Conservation (phyloP, 2,888 invertebrate species). For the Watsonalla cultraria region DNA sequence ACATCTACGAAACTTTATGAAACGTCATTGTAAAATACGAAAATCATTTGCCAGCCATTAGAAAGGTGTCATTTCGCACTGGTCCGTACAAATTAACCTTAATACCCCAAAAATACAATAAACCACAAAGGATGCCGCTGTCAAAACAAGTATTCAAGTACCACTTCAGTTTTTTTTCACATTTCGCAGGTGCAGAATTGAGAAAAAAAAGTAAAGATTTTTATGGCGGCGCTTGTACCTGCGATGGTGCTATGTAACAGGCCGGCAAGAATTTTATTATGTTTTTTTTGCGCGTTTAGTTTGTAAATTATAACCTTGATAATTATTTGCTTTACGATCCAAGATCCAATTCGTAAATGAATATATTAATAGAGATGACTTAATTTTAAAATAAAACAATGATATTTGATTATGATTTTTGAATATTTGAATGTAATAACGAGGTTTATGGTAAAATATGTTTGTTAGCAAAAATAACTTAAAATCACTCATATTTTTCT, state of each 20-base stretch:
- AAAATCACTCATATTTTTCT: too few relatives aligned
- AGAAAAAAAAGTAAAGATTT: constrained; percentile 43
- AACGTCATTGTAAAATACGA: background rate
- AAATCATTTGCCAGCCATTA: constrained; percentile 1
- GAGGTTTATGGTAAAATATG: too few relatives aligned
- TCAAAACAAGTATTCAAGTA: constrained; percentile 57
- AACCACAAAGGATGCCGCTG: constrained; percentile 60
- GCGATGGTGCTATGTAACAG: constrained; percentile 21
- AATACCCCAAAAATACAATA: constrained; percentile 22
- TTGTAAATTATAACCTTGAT: too few relatives aligned
- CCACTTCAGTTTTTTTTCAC: constrained; percentile 38
- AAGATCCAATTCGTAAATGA: too few relatives aligned
- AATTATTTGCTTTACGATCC: too few relatives aligned
- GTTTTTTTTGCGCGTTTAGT: background rate
- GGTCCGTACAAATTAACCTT: constrained; percentile 35
- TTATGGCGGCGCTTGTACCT: constrained; percentile 65
- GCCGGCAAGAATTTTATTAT: background rate
- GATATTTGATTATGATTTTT: too few relatives aligned
- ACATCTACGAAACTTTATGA: background rate
- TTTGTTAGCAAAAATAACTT: too few relatives aligned
- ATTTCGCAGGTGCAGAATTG: constrained; percentile 63
- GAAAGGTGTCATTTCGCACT: constrained; percentile 27
- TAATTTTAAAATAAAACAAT: too few relatives aligned
- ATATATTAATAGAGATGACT: too few relatives aligned
- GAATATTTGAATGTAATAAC: too few relatives aligned